A percentile compares a stretch with the other conserved stretches of the same genome.
phyloP scores from a whole-genome alignment of 2,797 vertebrate genomes.

The Syndactyla subalaris region DNA sequence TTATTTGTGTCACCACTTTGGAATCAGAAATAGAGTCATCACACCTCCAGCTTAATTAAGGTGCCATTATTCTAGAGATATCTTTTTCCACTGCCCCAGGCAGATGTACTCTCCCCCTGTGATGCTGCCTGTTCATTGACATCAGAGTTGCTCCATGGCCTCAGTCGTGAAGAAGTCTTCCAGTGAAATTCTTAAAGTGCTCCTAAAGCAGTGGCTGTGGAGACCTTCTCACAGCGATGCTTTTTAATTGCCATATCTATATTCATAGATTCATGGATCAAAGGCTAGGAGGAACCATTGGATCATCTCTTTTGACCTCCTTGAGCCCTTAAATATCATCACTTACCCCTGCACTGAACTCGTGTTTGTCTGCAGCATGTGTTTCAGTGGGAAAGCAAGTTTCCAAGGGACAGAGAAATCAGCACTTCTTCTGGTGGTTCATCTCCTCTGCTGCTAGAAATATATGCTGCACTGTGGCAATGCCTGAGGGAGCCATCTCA shows the following conservation, averaged over 20 bases:
- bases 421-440: background rate
- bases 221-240: background rate
- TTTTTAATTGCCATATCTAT: constrained; percentile 7
- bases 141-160: background rate
- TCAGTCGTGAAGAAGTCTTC: background rate
- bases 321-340: background rate
- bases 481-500: background rate
- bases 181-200: background rate
- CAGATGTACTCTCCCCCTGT: background rate
- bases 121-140: background rate
- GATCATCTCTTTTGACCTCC: constrained; percentile 26
- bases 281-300: background rate
- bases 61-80: background rate
- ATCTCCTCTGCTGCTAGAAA: background rate
- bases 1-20: background rate
- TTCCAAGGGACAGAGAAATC: background rate
- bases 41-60: background rate
- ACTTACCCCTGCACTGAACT: background rate
- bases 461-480: background rate
- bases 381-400: background rate
- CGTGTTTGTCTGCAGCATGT: background rate
- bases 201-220: background rate
- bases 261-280: constrained; percentile 30
- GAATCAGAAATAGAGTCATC: background rate
- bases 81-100: rapidly evolving